Evolutionary conservation across 2,113 vertebrate species (phyloP).

Genomic region (Ovibos moschatus): DNA sequence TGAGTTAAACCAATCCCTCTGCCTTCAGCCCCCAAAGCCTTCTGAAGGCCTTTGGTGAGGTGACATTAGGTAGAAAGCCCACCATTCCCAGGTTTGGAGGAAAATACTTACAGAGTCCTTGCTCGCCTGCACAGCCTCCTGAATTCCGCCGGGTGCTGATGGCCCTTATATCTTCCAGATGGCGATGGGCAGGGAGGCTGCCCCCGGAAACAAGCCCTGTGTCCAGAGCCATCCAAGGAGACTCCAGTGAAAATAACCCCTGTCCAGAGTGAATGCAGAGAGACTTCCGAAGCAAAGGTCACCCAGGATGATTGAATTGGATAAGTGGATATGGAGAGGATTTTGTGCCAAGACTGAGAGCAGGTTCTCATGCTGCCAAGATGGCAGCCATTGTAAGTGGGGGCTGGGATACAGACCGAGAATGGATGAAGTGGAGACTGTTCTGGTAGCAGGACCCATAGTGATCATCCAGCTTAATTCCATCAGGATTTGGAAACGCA

Average conservation of each 20-base stretch:
- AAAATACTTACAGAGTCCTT: neutral
- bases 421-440: neutral
- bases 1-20: neutral
- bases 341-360: neutral
- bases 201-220: neutral
- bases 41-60: neutral
- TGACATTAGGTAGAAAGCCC: neutral
- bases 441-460: neutral
- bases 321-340: neutral
- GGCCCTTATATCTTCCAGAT: slow-evolving; percentile 10
- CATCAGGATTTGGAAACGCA: neutral
- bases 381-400: neutral
- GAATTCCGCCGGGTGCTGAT: neutral
- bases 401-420: neutral
- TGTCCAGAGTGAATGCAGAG: neutral
- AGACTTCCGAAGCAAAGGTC: slow-evolving; percentile 37
- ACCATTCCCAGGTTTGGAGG: neutral
- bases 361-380: neutral
- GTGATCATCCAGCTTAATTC: neutral
- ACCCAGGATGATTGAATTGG: neutral
- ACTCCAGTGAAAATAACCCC: slow-evolving; percentile 55
- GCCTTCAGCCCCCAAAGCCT: neutral
- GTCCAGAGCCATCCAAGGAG: neutral
- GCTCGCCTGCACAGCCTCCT: neutral
- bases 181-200: neutral